Evolutionary conservation across 2,888 invertebrate species (phyloP).

Genomic region (Heliconius charithonia): DNA sequence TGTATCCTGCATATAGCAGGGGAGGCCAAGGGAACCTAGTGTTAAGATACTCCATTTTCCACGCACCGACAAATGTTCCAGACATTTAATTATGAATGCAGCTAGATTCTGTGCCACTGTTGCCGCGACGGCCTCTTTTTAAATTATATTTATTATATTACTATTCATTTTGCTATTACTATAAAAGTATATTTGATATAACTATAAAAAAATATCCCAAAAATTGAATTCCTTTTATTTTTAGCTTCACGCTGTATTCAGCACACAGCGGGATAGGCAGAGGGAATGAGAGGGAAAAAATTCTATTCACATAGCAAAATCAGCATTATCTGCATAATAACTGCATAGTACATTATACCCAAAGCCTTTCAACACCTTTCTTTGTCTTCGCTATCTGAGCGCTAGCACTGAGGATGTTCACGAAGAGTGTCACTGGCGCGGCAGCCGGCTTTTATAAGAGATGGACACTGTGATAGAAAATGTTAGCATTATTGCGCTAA

Average conservation of each 20-base stretch:
- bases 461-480: conserved; percentile 11
- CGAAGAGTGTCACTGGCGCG: conserved; percentile 41
- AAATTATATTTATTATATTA: no score
- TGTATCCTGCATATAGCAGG: no score
- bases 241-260: neutral
- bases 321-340: conserved; percentile 36
- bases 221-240: neutral
- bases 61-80: no score
- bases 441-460: conserved; percentile 18
- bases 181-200: no score
- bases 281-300: neutral
- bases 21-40: no score
- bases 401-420: conserved; percentile 39
- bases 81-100: no score
- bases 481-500: neutral
- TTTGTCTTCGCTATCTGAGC: conserved; percentile 47
- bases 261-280: neutral
- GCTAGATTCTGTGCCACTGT: no score
- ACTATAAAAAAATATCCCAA: neutral
- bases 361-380: conserved; percentile 44
- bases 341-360: conserved; percentile 37
- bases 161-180: no score
- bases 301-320: neutral
- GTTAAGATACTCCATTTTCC: no score
- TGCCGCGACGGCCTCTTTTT: no score